These are phyloP conservation scores for Cryptotermes secundus DNA, from an alignment of 1,140 invertebrate species.

Conservation along the genomic window DNA sequence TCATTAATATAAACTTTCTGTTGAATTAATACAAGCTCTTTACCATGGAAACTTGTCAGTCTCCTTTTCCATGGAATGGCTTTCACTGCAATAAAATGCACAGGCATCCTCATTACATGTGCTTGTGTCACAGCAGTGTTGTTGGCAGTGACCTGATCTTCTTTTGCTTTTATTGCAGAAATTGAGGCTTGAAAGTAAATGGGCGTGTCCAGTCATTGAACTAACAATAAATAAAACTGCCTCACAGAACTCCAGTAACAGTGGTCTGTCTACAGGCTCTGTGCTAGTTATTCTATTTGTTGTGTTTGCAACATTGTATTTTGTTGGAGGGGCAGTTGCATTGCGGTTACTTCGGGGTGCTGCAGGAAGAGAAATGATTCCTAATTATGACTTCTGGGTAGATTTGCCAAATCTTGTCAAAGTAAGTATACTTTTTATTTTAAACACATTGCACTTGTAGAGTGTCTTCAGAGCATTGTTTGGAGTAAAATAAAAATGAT, in stretches of 20 bases:
- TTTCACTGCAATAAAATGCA: too few species aligned
- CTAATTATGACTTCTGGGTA: conserved; percentile 50
- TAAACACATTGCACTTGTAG: too few species aligned
- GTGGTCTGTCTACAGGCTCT: conserved; percentile 44
- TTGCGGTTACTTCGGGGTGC: conserved; percentile 47
- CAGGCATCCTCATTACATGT: too few species aligned
- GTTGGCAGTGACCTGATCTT: too few species aligned
- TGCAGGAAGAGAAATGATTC: conserved; percentile 50
- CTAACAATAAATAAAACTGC: background rate
- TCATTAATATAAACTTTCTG: too few species aligned
- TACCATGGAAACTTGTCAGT: too few species aligned
- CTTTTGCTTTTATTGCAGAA: background rate
- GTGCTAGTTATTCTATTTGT: conserved; percentile 44
- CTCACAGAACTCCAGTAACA: background rate
- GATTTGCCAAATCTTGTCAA: conserved; percentile 46
- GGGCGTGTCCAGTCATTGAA: background rate
- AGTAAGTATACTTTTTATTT: conserved; percentile 41
- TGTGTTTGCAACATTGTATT: conserved; percentile 42
- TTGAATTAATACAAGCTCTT: too few species aligned
- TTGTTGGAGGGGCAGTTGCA: conserved; percentile 44
- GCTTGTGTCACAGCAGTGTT: too few species aligned
- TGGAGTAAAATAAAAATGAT: too few species aligned
- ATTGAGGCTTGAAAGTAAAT: background rate
- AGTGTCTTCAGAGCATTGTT: too few species aligned
- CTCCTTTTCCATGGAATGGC: too few species aligned